Evolutionary conservation across 2,888 invertebrate genomes (phyloP), one percentile per base, ranked within the genome.

Genomic region (Piscicola geometra): DNA sequence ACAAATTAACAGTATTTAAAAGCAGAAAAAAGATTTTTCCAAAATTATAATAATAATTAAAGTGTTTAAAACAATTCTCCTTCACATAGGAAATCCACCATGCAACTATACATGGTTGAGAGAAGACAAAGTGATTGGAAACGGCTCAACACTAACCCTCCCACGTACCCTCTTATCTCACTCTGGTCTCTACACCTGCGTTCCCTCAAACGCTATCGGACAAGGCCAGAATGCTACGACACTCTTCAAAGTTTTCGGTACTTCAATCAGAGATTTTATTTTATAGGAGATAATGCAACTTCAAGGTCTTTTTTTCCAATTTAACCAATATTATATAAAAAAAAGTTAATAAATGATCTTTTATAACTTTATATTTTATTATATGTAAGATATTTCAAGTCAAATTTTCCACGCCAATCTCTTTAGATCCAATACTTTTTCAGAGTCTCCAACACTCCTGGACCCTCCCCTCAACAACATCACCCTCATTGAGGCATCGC

Each of bases 151-250:
- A 3, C n/a, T 56, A 5, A 25, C 25, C 15, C 5, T 56, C 60
- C 5, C 9, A 3, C n/a, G n/a, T 5, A 3, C 60, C 9, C 60
- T 56, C 60, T n/a, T 56, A 5, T 56, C 25, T 18, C 60, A 56
- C 25, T 56, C 60, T n/a, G 60, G 60, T 25, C 60, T 56, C n/a
- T 56, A 56, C 60, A 56, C 60, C n/a, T 56, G 60, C 60, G n/a
- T 21, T 25, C 60, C 60, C 25, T 56, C 25, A 3, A 56, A 56
- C 60, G 12, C 5, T n/a, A 18, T 56, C 25, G 60, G 60, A 5
- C 3, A 25, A 3, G 60, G 60, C 3, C n/a, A 3, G 15, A 56
- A 56, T 56, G 60, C 60, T 3, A 56, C n/a, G 3, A n/a, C 25
- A 9, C n/a, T 25, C 25, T 56, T 56, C 60, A 9, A 56, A 56